phyloP scores from a whole-genome alignment of 1,140 invertebrate genomes.

The Drosophila erecta region DNA sequence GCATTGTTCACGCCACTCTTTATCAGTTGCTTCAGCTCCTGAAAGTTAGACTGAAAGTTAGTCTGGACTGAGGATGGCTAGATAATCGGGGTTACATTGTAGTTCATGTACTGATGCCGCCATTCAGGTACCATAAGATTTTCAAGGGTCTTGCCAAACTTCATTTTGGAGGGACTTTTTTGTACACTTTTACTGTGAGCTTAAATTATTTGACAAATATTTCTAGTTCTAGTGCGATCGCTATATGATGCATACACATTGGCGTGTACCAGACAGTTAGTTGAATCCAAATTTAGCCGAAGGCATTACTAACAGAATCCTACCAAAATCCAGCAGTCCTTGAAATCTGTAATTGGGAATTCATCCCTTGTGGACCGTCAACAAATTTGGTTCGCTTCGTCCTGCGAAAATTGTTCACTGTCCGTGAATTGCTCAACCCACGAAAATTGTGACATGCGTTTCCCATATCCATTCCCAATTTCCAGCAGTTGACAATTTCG shows the following conservation, averaged over 20 bases:
- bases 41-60: not conserved
- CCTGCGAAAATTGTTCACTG: constrained; percentile 7
- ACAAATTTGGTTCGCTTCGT: not conserved
- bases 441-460: constrained; percentile 56
- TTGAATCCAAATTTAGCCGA: too few species aligned
- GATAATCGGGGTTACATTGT: constrained; percentile 18
- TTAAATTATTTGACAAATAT: constrained; percentile 2
- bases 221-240: not conserved
- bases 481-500: constrained; percentile 45
- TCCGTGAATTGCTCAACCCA: constrained; percentile 18
- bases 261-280: too few species aligned
- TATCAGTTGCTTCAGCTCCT: constrained; percentile 64
- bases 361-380: constrained; percentile 1
- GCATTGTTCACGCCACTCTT: constrained; percentile 15
- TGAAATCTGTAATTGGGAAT: constrained; percentile 8
- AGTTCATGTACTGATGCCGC: constrained; percentile 73
- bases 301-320: too few species aligned
- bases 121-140: constrained; percentile 66
- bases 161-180: constrained; percentile 46
- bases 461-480: constrained; percentile 4
- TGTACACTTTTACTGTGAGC: not conserved
- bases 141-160: constrained; percentile 65
- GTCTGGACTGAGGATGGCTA: too few species aligned
- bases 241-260: not conserved
- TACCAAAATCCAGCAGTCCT: not conserved